Conservation (phyloP, 2,113 vertebrate genomes). For the Odocoileus virginianus region DNA sequence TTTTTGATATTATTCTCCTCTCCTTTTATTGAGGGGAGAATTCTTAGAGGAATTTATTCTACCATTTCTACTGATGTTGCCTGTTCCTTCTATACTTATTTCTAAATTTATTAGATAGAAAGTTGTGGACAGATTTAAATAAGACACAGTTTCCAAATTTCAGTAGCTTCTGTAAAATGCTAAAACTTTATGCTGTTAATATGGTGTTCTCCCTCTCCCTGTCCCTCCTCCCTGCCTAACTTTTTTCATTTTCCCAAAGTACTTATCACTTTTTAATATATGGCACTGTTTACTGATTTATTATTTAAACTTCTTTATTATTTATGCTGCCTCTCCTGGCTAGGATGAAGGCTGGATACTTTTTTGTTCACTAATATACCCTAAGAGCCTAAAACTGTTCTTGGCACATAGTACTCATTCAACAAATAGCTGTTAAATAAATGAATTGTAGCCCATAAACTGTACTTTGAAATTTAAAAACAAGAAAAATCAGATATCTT, state of each 20-base stretch:
- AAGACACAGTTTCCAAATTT: background rate
- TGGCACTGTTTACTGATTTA: background rate
- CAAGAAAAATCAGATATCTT: background rate
- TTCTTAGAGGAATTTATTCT: background rate
- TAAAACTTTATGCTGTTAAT: background rate
- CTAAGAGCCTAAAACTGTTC: background rate
- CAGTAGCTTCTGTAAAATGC: background rate
- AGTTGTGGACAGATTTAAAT: background rate
- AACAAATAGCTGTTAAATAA: background rate
- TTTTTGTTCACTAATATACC: background rate
- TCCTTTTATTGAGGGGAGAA: background rate
- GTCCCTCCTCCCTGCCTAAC: background rate
- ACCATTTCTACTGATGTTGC: background rate
- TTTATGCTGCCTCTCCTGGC: background rate
- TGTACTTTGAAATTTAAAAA: background rate
- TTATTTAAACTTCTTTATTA: background rate
- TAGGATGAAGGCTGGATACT: background rate
- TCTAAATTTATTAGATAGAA: background rate
- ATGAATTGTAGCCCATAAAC: background rate
- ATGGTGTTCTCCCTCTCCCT: background rate
- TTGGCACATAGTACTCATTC: background rate
- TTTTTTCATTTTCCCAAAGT: background rate
- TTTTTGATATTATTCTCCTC: background rate
- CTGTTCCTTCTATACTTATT: background rate
- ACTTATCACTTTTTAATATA: background rate